Percentiles rank a stretch among this genome's conserved stretches.
Conservation (phyloP, 2,113 vertebrate species). For the Delphinus delphis region DNA sequence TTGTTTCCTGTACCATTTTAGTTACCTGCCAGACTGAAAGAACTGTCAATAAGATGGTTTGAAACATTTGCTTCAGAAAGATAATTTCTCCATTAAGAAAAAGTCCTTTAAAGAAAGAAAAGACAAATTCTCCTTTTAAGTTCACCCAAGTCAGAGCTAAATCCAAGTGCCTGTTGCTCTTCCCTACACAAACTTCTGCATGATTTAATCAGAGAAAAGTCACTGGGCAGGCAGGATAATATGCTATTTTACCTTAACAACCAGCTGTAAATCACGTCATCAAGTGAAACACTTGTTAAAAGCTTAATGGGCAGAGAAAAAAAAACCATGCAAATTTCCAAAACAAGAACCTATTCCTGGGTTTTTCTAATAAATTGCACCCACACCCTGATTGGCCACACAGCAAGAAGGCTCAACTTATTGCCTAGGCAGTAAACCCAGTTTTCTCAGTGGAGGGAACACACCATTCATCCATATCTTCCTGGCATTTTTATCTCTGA, state of each 20-base stretch:
- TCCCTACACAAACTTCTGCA: neutral
- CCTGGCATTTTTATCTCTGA: constrained; percentile 18
- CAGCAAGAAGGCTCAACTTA: neutral
- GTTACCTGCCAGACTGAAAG: constrained; percentile 49
- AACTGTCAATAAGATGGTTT: constrained; percentile 44
- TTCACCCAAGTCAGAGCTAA: constrained; percentile 9
- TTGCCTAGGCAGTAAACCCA: neutral
- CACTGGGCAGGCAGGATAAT: neutral
- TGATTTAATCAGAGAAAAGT: neutral
- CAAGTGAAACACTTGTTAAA: constrained; percentile 59
- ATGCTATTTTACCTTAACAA: constrained; percentile 10
- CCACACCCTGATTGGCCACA: neutral
- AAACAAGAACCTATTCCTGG: constrained; percentile 19
- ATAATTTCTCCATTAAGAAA: constrained; percentile 51
- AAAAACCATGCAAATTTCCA: constrained; percentile 35
- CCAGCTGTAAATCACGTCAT: constrained; percentile 63
- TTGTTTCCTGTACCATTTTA: constrained; percentile 13
- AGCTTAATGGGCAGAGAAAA: constrained; percentile 45
- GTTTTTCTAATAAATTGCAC: constrained; percentile 20
- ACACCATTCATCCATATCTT: neutral
- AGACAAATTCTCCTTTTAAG: constrained; percentile 31
- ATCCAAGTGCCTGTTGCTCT: neutral
- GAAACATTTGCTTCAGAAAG: constrained; percentile 23
- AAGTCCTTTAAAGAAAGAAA: constrained; percentile 48
- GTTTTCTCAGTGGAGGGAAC: neutral